These are phyloP conservation scores for Exocentrus adspersus DNA, from an alignment of 2,888 invertebrate species.

Conservation along the genomic window DNA sequence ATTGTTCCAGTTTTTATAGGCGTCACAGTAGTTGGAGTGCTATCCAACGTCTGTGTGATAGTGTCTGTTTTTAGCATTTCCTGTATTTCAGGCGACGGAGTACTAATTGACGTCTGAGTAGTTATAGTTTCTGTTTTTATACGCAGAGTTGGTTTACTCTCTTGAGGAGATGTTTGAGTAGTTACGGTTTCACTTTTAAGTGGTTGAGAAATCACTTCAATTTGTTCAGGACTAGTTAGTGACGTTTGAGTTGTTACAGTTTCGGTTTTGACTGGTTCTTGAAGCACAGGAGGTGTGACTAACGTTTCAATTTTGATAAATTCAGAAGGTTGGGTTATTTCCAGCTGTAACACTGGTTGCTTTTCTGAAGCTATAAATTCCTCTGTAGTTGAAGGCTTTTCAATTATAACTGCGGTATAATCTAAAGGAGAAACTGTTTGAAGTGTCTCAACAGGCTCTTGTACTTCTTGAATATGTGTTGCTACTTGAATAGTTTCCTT, in stretches of 20 bases:
- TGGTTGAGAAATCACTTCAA: background rate
- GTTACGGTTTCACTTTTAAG: constrained; percentile 6
- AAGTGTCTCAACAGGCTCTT: constrained; percentile 29
- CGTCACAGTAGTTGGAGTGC: constrained; percentile 41
- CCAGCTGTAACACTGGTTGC: background rate
- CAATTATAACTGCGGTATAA: constrained; percentile 27
- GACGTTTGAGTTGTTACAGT: constrained; percentile 54
- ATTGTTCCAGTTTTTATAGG: constrained; percentile 42
- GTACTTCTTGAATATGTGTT: constrained; percentile 18
- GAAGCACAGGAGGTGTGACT: no score
- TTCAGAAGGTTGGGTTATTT: background rate
- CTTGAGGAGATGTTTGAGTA: no score
- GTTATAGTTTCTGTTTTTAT: constrained; percentile 17
- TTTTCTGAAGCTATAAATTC: background rate
- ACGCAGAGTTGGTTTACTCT: constrained; percentile 2
- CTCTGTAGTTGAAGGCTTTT: constrained; percentile 15
- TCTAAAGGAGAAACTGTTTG: constrained; percentile 22
- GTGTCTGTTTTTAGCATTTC: background rate
- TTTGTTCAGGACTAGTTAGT: background rate
- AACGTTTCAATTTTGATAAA: no score
- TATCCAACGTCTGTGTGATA: background rate
- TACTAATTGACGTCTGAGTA: constrained; percentile 2
- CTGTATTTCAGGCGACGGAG: background rate
- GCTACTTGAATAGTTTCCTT: constrained; percentile 2
- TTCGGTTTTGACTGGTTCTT: constrained; percentile 37